Evolutionary conservation across 2,888 invertebrate species (phyloP).

Genomic region (Catocala nupta): DNA sequence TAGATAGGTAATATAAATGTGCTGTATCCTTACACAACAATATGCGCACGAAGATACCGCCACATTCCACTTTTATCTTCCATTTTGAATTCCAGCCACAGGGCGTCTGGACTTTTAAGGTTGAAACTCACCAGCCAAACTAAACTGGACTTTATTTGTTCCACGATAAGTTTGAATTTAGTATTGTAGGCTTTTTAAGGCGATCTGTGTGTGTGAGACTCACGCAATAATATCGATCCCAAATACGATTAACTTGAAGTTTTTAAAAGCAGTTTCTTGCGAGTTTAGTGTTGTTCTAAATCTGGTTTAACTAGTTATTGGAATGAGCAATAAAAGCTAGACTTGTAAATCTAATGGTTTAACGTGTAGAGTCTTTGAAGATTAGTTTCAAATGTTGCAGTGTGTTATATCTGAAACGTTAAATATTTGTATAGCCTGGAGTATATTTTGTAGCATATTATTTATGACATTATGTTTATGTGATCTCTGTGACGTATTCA

Average conservation of each 20-base stretch:
- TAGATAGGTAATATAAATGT: constrained; percentile 27
- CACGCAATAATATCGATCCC: constrained; percentile 41
- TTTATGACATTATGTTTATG: too few species aligned
- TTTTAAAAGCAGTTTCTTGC: constrained; percentile 27
- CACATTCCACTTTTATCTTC: constrained; percentile 54
- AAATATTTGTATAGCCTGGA: too few species aligned
- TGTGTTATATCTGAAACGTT: too few species aligned
- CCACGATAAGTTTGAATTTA: constrained; percentile 11
- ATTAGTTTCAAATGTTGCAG: too few species aligned
- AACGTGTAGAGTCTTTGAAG: neutral
- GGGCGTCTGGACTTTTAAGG: constrained; percentile 48
- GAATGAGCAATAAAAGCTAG: constrained; percentile 12
- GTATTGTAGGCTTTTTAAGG: constrained; percentile 19
- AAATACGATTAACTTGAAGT: constrained; percentile 23
- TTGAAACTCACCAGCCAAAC: constrained; percentile 15
- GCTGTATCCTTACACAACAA: constrained; percentile 36
- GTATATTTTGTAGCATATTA: too few species aligned
- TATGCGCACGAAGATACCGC: constrained; percentile 41
- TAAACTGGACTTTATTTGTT: constrained; percentile 17
- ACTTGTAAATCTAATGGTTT: constrained; percentile 1
- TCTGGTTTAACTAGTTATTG: constrained; percentile 31
- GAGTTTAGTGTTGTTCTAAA: constrained; percentile 21
- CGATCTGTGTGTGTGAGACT: constrained; percentile 12
- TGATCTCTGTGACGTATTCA: too few species aligned
- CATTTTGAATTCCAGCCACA: constrained; percentile 54